Evolutionary conservation across 2,113 vertebrate genomes (phyloP).

Genomic region (Chaetops frenatus): DNA sequence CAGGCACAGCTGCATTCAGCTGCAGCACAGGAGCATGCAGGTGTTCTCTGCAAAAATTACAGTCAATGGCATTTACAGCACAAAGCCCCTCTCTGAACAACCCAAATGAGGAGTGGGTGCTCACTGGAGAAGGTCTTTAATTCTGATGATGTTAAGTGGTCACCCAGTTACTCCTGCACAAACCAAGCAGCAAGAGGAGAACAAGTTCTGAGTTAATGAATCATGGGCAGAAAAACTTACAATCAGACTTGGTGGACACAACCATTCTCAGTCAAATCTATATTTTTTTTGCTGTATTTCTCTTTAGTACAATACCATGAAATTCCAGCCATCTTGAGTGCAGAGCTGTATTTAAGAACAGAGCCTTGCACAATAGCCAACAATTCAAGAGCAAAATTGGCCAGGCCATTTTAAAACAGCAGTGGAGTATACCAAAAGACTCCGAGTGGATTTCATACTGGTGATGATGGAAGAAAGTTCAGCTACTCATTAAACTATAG

Average conservation of each 20-base stretch:
- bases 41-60: neutral
- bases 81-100: neutral
- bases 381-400: neutral
- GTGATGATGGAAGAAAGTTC: neutral
- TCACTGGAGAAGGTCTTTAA: neutral
- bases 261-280: neutral
- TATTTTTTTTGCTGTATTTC: neutral
- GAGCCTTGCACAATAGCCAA: neutral
- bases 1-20: neutral
- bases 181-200: neutral
- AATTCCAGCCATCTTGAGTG: neutral
- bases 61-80: neutral
- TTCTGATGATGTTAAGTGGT: neutral
- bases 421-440: neutral
- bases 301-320: neutral
- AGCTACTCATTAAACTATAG: neutral
- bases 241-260: neutral
- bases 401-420: neutral
- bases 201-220: neutral
- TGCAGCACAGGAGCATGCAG: neutral
- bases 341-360: neutral
- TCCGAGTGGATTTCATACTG: neutral
- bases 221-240: neutral
- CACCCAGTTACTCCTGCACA: neutral
- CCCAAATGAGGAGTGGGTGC: neutral